phyloP scores from a whole-genome alignment of 2,797 vertebrate species.

The Xiphophorus birchmanni region DNA sequence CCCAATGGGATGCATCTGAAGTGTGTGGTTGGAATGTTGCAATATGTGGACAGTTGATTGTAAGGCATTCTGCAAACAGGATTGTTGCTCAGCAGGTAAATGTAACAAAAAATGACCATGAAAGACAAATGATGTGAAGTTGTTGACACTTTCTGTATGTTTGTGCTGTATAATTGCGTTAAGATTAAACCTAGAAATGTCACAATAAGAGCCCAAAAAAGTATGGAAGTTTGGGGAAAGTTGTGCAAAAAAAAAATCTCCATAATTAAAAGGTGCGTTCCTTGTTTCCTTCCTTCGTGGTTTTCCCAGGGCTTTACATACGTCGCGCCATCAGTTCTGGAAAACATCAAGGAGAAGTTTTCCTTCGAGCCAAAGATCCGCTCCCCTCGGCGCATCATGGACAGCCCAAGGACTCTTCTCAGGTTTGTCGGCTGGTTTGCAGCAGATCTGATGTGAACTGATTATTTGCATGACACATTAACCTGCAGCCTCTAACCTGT shows the following conservation, averaged over 20 bases:
- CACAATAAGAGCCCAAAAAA: neutral
- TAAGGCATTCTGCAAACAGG: neutral
- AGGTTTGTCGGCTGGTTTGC: constrained; percentile 79
- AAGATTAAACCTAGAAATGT: neutral
- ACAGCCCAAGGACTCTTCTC: constrained; percentile 95
- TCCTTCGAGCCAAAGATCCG: constrained; percentile 98
- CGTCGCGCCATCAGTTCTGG: constrained; percentile 98
- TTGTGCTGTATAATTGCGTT: neutral
- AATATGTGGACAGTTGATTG: neutral
- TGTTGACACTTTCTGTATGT: neutral
- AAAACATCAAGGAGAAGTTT: constrained; percentile 98
- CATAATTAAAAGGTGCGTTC: neutral
- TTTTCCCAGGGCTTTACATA: constrained; percentile 93
- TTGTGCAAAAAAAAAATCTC: neutral
- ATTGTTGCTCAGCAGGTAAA: neutral
- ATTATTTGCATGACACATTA: neutral
- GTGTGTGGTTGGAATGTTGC: neutral
- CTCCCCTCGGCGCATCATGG: constrained; percentile 95
- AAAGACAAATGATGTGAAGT: neutral
- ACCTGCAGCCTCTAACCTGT: neutral
- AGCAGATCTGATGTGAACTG: neutral
- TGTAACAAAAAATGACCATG: neutral
- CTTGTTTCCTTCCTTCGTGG: neutral
- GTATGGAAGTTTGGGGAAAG: neutral
- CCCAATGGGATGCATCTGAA: neutral